phyloP scores from a whole-genome alignment of 2,797 vertebrate species.

The Zalophus californianus region DNA sequence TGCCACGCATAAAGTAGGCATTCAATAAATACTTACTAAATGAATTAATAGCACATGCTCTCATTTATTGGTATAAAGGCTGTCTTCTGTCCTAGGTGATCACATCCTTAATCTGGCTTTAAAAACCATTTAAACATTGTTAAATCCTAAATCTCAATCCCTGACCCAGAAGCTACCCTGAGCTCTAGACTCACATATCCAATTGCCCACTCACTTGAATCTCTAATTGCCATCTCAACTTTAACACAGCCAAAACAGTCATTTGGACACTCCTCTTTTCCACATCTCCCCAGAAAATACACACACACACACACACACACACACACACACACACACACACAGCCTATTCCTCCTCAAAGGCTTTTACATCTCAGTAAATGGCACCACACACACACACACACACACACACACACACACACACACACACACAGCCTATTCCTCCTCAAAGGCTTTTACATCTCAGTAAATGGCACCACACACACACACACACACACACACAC shows the following conservation, averaged over 20 bases:
- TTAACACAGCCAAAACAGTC: not conserved
- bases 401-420: not conserved
- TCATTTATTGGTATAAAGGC: not conserved
- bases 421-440: not conserved
- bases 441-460: not conserved
- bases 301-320: not conserved
- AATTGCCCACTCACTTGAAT: not conserved
- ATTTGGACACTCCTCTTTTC: not conserved
- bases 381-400: not conserved
- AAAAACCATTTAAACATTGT: not conserved
- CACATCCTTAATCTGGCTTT: not conserved
- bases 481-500: not conserved
- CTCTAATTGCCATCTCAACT: not conserved
- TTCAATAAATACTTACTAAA: not conserved
- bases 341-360: not conserved
- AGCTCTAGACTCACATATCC: not conserved
- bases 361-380: not conserved
- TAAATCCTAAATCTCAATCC: constrained; percentile 40
- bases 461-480: not conserved
- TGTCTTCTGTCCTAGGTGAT: not conserved
- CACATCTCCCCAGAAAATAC: not conserved
- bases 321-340: not conserved
- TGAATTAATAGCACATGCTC: not conserved
- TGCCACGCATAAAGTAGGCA: not conserved
- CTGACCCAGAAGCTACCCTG: not conserved